A percentile compares a stretch with the other conserved stretches of the same genome.
phyloP scores from a whole-genome alignment of 2,797 vertebrate genomes.

The Schizothorax lantsangensis region DNA sequence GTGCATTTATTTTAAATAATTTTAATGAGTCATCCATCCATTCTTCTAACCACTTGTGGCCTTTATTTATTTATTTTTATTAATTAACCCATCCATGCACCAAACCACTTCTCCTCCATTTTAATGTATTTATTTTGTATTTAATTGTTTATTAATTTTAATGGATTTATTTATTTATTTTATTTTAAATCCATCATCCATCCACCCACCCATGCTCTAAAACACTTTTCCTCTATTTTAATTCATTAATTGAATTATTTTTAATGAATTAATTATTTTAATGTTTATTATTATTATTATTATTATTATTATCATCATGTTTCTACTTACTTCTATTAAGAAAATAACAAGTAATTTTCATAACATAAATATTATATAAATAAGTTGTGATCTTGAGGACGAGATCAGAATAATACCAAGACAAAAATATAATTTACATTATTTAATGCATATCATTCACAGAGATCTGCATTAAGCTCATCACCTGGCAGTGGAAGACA shows the following conservation, averaged over 20 bases:
- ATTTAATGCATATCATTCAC: neutral
- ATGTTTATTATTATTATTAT: neutral
- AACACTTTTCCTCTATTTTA: no score
- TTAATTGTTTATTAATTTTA: no score
- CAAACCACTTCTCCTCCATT: neutral
- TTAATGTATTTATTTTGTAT: no score
- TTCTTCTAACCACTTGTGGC: neutral
- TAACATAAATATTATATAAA: neutral
- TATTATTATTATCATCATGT: neutral
- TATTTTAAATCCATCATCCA: neutral
- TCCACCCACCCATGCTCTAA: neutral
- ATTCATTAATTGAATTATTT: neutral
- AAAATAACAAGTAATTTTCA: no score
- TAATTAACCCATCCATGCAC: neutral
- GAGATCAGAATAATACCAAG: no score
- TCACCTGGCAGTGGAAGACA: slow-evolving; percentile 98
- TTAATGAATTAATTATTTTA: neutral
- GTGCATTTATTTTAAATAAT: neutral
- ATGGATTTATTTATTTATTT: no score
- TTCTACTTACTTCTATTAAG: neutral
- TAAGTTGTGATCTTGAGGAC: neutral
- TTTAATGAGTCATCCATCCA: neutral
- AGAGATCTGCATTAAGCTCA: neutral
- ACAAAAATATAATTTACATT: no score
- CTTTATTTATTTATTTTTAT: neutral